Evolutionary conservation across 2,797 vertebrate genomes (phyloP).

Genomic region (Alosa sapidissima): DNA sequence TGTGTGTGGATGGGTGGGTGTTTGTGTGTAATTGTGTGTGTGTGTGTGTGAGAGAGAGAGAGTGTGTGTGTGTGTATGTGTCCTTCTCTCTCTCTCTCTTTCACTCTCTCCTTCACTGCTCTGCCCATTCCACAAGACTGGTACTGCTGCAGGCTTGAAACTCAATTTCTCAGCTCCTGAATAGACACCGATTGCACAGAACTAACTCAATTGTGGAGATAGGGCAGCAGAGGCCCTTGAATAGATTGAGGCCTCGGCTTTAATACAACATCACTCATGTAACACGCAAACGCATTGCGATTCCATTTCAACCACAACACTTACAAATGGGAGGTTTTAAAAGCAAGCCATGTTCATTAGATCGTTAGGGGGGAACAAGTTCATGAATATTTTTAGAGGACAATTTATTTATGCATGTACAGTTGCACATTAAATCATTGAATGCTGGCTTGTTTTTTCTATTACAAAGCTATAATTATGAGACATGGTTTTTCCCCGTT

Average conservation of each 20-base stretch:
- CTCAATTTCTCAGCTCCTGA: constrained; percentile 81
- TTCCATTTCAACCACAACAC: constrained; percentile 69
- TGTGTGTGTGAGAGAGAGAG: no score
- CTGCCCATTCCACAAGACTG: constrained; percentile 62
- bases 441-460: constrained; percentile 44
- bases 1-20: no score
- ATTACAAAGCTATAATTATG: constrained; percentile 41
- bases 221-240: constrained; percentile 74
- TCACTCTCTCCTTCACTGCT: constrained; percentile 42
- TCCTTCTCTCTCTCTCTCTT: constrained; percentile 24
- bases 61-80: background rate
- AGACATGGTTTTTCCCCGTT: constrained; percentile 28
- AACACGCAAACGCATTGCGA: constrained; percentile 65
- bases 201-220: constrained; percentile 78
- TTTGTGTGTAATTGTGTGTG: no score
- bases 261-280: constrained; percentile 74
- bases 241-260: constrained; percentile 77
- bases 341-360: constrained; percentile 58
- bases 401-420: constrained; percentile 56
- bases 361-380: constrained; percentile 50
- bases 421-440: constrained; percentile 47
- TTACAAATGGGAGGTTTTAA: constrained; percentile 65
- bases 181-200: constrained; percentile 76
- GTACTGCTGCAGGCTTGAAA: constrained; percentile 76
- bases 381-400: constrained; percentile 58